These are phyloP conservation scores for Antrozous pallidus DNA, from an alignment of 2,797 vertebrate genomes.

Conservation along the genomic window DNA sequence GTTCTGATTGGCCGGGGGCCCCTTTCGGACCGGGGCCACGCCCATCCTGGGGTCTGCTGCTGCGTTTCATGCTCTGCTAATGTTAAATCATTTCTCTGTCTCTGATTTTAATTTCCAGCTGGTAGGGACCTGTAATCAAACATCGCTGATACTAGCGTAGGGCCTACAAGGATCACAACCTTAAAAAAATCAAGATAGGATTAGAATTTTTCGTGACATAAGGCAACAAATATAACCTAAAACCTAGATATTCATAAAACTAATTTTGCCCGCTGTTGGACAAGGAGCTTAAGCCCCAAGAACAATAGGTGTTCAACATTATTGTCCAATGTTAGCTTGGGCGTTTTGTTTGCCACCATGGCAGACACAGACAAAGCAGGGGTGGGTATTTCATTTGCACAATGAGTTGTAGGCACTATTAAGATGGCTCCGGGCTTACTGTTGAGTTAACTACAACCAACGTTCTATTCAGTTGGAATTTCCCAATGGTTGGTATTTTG, in stretches of 20 bases:
- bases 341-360: constrained; percentile 54
- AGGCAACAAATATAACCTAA: background rate
- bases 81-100: background rate
- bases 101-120: background rate
- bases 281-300: background rate
- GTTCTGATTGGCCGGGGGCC: constrained; percentile 70
- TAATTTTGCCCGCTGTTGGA: background rate
- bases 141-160: background rate
- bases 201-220: background rate
- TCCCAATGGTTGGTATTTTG: constrained; percentile 2
- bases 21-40: constrained; percentile 33
- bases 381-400: constrained; percentile 71
- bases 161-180: background rate
- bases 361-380: constrained; percentile 70
- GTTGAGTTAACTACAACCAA: constrained; percentile 9
- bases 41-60: background rate
- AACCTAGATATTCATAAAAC: constrained; percentile 8
- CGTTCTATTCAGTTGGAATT: background rate
- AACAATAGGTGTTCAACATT: constrained; percentile 56
- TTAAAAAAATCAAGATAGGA: background rate
- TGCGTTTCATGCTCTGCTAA: background rate
- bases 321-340: constrained; percentile 35
- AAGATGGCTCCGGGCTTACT: constrained; percentile 67
- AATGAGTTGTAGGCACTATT: constrained; percentile 59
- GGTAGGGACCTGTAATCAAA: background rate